These are phyloP conservation scores for Megalurothrips usitatus DNA, from an alignment of 2,888 invertebrate species.

Conservation along the genomic window DNA sequence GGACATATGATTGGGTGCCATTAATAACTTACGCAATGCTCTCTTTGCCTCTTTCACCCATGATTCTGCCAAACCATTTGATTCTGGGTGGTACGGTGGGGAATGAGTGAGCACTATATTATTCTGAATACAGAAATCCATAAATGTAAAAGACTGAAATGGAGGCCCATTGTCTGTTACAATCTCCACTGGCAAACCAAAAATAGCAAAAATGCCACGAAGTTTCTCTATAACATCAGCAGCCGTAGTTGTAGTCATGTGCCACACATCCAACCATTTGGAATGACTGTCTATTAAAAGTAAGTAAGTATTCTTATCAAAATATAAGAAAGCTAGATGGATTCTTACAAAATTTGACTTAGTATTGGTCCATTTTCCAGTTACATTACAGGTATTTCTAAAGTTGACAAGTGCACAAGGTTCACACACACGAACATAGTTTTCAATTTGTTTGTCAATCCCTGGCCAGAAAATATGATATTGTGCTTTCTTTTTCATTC, in stretches of 20 bases:
- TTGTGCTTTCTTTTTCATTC: too few species aligned
- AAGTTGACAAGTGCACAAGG: background rate
- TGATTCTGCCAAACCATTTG: background rate
- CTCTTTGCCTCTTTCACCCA: too few species aligned
- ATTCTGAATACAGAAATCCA: background rate
- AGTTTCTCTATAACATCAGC: background rate
- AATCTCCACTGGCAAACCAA: background rate
- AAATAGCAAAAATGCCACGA: background rate
- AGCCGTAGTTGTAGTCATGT: background rate
- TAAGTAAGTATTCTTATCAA: background rate
- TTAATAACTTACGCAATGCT: too few species aligned
- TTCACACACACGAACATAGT: background rate
- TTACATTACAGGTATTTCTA: background rate
- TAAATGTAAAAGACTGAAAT: background rate
- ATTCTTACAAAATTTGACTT: background rate
- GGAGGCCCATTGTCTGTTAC: background rate
- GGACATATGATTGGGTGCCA: too few species aligned
- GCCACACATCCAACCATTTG: slow-evolving; percentile 4
- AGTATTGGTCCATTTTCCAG: background rate
- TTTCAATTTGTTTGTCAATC: background rate
- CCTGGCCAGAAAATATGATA: too few species aligned
- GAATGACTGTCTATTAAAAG: background rate
- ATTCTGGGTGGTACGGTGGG: background rate
- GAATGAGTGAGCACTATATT: background rate
- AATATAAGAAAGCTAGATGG: background rate